A percentile compares a stretch with the other conserved stretches of the same genome.
These are phyloP conservation scores for Drosophila gunungcola DNA, from an alignment of 1,140 invertebrate genomes.

Conservation along the genomic window DNA sequence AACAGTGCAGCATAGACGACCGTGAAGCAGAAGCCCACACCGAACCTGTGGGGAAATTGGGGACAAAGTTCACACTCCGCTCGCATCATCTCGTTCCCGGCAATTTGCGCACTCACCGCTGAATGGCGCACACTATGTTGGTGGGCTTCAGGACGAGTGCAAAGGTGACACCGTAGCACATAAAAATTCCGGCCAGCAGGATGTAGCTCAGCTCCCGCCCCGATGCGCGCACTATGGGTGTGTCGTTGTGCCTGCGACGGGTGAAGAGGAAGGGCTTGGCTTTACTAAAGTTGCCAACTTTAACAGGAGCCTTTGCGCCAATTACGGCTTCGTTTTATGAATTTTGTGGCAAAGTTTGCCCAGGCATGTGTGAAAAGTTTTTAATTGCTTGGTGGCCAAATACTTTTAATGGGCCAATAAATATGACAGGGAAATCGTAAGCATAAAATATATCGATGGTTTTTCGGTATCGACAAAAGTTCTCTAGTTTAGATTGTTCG, in stretches of 20 bases:
- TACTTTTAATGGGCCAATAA: conserved; percentile 13
- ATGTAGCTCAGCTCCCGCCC: conserved; percentile 95
- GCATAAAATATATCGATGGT: no score
- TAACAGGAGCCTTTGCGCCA: conserved; percentile 11
- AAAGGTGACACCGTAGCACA: conserved; percentile 96
- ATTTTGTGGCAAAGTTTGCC: conserved; percentile 27
- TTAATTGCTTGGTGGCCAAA: conserved; percentile 55
- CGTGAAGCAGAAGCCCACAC: conserved; percentile 95
- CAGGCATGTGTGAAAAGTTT: conserved; percentile 45
- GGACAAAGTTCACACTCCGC: neutral
- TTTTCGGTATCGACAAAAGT: no score
- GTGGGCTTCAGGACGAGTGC: conserved; percentile 91
- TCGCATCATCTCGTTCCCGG: neutral
- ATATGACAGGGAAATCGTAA: neutral
- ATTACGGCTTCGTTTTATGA: conserved; percentile 23
- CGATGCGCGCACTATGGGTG: conserved; percentile 95
- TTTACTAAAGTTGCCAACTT: conserved; percentile 15
- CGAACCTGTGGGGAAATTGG: conserved; percentile 86
- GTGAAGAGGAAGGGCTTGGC: neutral
- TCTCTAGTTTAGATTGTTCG: no score
- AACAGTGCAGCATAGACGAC: conserved; percentile 95
- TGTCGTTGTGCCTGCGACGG: conserved; percentile 89
- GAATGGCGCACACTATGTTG: conserved; percentile 90
- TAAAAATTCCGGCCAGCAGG: conserved; percentile 93
- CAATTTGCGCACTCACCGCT: conserved; percentile 87